A percentile compares a stretch with the other conserved stretches of the same genome.
phyloP scores from a whole-genome alignment of 2,888 invertebrate genomes.

The Salpingus planirostris region DNA sequence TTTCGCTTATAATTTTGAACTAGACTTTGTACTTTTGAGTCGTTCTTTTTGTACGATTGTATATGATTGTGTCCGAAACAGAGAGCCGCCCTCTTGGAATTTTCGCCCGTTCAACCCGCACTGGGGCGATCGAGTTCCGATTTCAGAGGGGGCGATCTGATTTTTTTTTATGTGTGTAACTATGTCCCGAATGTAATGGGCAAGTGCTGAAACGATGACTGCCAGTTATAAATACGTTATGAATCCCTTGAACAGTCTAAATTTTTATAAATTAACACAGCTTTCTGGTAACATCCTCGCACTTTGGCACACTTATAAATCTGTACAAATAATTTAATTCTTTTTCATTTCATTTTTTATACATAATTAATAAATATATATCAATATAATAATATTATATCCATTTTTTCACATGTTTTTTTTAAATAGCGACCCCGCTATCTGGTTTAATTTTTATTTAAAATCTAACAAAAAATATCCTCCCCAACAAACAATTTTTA shows the following conservation, averaged over 20 bases:
- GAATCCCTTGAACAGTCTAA: slow-evolving; percentile 38
- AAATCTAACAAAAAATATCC: slow-evolving; percentile 49
- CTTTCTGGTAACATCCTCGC: slow-evolving; percentile 42
- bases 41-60: slow-evolving; percentile 28
- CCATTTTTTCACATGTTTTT: slow-evolving; percentile 45
- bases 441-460: slow-evolving; percentile 33
- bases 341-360: slow-evolving; percentile 33
- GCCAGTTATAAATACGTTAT: slow-evolving; percentile 40
- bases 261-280: slow-evolving; percentile 39
- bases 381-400: slow-evolving; percentile 39
- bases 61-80: slow-evolving; percentile 26
- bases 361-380: slow-evolving; percentile 43
- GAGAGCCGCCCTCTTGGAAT: no score
- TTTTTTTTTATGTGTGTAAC: slow-evolving; percentile 12
- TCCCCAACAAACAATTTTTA: slow-evolving; percentile 54
- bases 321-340: slow-evolving; percentile 45
- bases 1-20: slow-evolving; percentile 27
- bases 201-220: slow-evolving; percentile 30
- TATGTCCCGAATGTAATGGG: slow-evolving; percentile 31
- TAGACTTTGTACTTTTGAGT: slow-evolving; percentile 27
- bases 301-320: slow-evolving; percentile 45
- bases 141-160: not conserved
- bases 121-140: no score
- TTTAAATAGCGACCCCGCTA: slow-evolving; percentile 41
- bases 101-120: slow-evolving; percentile 4